Percentiles rank a stretch among this genome's conserved stretches.
Evolutionary conservation across 2,797 vertebrate species (phyloP).

Genomic region (Manis javanica): DNA sequence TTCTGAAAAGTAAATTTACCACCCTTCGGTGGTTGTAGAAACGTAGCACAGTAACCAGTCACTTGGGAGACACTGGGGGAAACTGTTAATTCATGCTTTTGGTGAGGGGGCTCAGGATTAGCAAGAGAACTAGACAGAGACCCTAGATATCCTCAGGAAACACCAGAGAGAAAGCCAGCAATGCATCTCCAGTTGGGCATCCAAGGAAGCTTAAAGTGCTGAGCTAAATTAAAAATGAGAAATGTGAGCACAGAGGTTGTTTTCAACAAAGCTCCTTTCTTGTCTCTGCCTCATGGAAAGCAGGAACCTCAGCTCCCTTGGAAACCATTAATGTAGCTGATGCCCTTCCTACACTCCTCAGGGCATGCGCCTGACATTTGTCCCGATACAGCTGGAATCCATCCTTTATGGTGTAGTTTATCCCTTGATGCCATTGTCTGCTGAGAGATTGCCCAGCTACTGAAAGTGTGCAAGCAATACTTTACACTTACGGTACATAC

Average conservation of each 20-base stretch:
- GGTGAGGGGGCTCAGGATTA: background rate
- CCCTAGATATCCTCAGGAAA: background rate
- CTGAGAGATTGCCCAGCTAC: background rate
- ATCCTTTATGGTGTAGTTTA: slow-evolving; percentile 12
- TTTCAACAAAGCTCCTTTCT: slow-evolving; percentile 33
- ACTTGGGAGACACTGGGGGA: background rate
- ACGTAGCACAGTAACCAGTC: background rate
- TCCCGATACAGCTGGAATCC: slow-evolving; percentile 47
- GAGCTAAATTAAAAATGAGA: background rate
- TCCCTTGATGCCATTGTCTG: slow-evolving; percentile 51
- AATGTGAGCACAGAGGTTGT: background rate
- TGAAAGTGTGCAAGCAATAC: slow-evolving; percentile 23
- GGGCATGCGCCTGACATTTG: background rate
- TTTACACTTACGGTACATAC: slow-evolving; percentile 53
- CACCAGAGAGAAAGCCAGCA: background rate
- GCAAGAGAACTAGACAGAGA: background rate
- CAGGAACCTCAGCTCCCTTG: background rate
- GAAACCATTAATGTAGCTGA: background rate
- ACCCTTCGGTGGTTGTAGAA: background rate
- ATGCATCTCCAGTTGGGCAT: background rate
- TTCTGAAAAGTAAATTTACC: background rate
- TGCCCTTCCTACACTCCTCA: background rate
- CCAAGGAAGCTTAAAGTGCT: background rate
- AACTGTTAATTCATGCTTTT: background rate
- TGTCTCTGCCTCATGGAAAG: slow-evolving; percentile 2